Percentiles rank a stretch among this genome's conserved stretches.
These are phyloP conservation scores for Oryctolagus cuniculus DNA, from an alignment of 2,113 vertebrate genomes.

Conservation along the genomic window mOryCun1.1 NC_091442.1:12849001-12849500, in stretches of 20 bases:
- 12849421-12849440: not conserved
- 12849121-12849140: not conserved
- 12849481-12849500: not conserved
- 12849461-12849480: accelerated
- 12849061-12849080: not conserved
- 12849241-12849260: not conserved
- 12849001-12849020: not conserved
- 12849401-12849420: not conserved
- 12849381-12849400: not conserved
- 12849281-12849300: not conserved
- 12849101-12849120: not conserved
- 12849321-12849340: too few relatives aligned
- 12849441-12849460: not conserved
- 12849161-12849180: not conserved
- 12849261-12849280: not conserved
- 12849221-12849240: not conserved
- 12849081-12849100: not conserved
- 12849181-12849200: not conserved
- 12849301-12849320: not conserved
- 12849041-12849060: not conserved
- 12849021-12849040: not conserved
- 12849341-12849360: not conserved
- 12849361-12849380: not conserved
- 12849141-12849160: not conserved
- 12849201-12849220: not conserved